Evolutionary conservation across 2,797 vertebrate genomes (phyloP).

Genomic region (Merluccius polli): DNA sequence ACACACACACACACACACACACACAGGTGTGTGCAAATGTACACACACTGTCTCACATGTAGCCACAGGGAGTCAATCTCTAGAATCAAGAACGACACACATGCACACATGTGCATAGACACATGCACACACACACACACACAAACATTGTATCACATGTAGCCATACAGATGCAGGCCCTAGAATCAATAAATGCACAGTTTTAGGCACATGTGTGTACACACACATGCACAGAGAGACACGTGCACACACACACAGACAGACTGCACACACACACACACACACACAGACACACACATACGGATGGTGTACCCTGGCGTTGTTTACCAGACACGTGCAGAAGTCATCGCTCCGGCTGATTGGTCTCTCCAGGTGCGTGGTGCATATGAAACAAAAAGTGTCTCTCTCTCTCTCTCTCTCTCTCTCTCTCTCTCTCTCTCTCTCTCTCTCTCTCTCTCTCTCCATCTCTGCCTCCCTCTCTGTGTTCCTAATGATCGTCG

Average conservation of each 20-base stretch:
- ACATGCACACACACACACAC: background rate
- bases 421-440: too few species aligned
- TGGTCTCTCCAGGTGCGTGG: constrained; percentile 41
- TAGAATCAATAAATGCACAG: background rate
- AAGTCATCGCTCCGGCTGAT: constrained; percentile 46
- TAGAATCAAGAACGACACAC: too few species aligned
- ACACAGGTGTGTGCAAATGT: background rate
- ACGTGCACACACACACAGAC: background rate
- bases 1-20: too few species aligned
- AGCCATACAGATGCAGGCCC: background rate
- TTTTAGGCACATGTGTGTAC: constrained; percentile 5
- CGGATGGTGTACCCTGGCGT: constrained; percentile 29
- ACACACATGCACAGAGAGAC: background rate
- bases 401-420: too few species aligned
- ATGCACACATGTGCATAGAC: background rate
- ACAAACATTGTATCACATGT: background rate
- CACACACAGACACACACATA: constrained; percentile 47
- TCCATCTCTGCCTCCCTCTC: constrained; percentile 7
- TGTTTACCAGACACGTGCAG: constrained; percentile 52
- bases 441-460: too few species aligned
- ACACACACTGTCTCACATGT: background rate
- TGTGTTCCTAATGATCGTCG: background rate
- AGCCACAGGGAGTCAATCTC: background rate
- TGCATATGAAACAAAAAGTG: constrained; percentile 39
- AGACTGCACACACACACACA: constrained; percentile 14